Base-by-base conservation (phyloP, 2,113 vertebrate genomes). In the Psammodynastes pulverulentus region DNA sequence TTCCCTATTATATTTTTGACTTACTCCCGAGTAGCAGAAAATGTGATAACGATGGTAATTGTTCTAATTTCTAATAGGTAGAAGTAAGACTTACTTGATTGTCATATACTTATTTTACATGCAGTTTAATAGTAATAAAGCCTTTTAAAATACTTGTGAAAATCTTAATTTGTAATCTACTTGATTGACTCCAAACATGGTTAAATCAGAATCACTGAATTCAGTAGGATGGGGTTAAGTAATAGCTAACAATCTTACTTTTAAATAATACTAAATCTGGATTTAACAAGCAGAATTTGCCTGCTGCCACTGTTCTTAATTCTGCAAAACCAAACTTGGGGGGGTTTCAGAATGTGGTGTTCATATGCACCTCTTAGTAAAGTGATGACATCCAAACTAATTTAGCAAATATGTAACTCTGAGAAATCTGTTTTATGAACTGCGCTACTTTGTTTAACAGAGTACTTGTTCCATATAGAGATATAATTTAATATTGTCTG, bases 311-410 rank as follows among this genome's bases (percentile, higher is more conserved):
- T 89, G 17, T 85, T 67, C 39, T 51, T 89, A 84, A 89, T 26
- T 3, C 9, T n/a, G 1, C 0, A 34, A 54, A 58, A 21, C 4
- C 43, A 48, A 91, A 56, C 0, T 29, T 58, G 17, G 13, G 6
- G 7, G 49, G 4, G 84, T 26, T 84, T 46, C 39, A 46, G 46
- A 46, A 26, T 51, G 58, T 19, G n/a, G 8, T 6, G 0, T 1
- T 29, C 23, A 8, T 87, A 46, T 9, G 52, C 4, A 0, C 26
- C 24, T 5, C 0, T 17, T 56, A 34, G 23, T 26, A 0, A 0
- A 0, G 62, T 51, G 46, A 26, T 89, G 52, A 89, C n/a, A 89
- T 19, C 52, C 45, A 86, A 84, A 89, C 29, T 9, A 29, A 86
- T 52, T 89, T 26, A 89, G 13, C 46, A 84, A 58, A 84, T 56